Base-by-base conservation (phyloP, 2,113 vertebrate species). In the Pollachius pollachius region DNA sequence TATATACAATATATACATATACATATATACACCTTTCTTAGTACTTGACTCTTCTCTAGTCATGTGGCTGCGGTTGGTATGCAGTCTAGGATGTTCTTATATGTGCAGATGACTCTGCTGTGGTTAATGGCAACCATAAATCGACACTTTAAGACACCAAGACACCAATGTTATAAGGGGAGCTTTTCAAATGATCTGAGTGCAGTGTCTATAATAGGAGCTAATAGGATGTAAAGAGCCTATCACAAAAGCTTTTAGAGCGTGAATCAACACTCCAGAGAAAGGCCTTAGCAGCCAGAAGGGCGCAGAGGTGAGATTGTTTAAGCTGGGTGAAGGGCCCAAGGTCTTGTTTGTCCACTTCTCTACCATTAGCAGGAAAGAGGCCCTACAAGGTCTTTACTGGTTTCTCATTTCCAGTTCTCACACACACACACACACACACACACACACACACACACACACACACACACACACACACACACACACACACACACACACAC, bases 241-340 rank as follows among this genome's bases (percentile, higher is more conserved):
- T 67, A 56, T 17, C 7, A 16, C 9, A 15, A 13, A 13, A 1
- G 52, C 52, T 57, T 30, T 67, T 30, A 19, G n/a, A 67, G 27
- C 41, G 15, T n/a, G 21, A 12, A 23, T 15, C 13, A 56, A 4
- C 52, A 27, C 52, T 54, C 13, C 15, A 67, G 9, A 54, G 5
- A 62, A 58, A 17, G 2, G 34, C 60, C 18, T 34, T 61, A 48
- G 17, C 59, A 37, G 52, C 63, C 41, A 72, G 18, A 34, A 69
- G 19, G 25, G 58, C 21, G 6, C 18, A 41, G 62, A n/a, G 11
- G 56, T 65, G 61, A 52, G 25, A 59, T 15, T 75, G 64, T 79
- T 79, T 77, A 73, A 62, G 66, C 64, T 57, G 34, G n/a, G n/a
- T 21, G 37, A 75, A 75, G 64, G 16, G 71, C 70, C 60, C 60